Base-by-base conservation (phyloP, 2,797 vertebrate genomes). In the Ctenochaetus hawaiiensis region DNA sequence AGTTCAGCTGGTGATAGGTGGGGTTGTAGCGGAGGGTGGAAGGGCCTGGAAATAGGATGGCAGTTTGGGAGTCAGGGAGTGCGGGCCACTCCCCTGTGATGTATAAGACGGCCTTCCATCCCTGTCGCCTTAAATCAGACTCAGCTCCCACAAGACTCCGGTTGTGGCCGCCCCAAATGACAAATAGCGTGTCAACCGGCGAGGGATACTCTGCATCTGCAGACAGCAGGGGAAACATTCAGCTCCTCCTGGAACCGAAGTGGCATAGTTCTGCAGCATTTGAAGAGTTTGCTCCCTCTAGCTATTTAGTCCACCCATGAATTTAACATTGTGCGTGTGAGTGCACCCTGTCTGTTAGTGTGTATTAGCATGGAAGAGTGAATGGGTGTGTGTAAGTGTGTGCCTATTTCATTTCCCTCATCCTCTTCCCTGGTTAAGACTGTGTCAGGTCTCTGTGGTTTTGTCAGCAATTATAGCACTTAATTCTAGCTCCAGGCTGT, bases 61-160 rank as follows among this genome's bases (percentile, higher is more conserved):
- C 64, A 64, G 85, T 88, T 82, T 87, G 70, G 79, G 58, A 86
- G 85, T 89, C 84, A 39, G 75, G 63, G 84, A 84, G 78, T 66
- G 73, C 17, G 37, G 76, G 78, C 82, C 76, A 80, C 86, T 90
- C 82, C 73, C 44, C 43, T 53, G 62, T 89, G 91, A 94, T 94
- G 74, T 83, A 93, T 92, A 83, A 60, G 66, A 60, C 34, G 87
- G 89, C 92, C 90, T 94, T 93, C 90, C 58, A 54, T 87, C 56
- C 56, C 75, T 86, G 90, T 91, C 83, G 71, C 82, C 80, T 89
- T 92, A 90, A 87, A 92, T 94, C 88, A 91, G 80, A 72, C 48
- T 9, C 17, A 20, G 72, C 83, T 68, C 62, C 63, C 30, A 57
- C 49, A 17, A 52, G 52, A 82, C 74, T 80, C 79, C 72, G 6